These are phyloP conservation scores for Aythya fuligula DNA, from an alignment of 2,797 vertebrate genomes.

Conservation along the genomic window DNA sequence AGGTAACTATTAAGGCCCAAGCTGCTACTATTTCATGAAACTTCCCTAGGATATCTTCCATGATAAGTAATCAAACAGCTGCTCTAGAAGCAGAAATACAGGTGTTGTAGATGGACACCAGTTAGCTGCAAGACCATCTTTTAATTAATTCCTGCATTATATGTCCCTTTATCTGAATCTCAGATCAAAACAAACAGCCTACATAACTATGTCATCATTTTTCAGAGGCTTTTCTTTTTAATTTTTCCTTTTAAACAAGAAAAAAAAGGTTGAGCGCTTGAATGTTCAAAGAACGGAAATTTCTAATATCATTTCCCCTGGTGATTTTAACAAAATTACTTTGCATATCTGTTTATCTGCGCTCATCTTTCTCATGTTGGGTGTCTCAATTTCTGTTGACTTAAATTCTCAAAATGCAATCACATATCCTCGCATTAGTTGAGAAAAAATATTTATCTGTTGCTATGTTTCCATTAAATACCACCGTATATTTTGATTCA, in stretches of 20 bases:
- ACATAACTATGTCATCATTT: fast-evolving
- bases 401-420: background rate
- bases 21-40: background rate
- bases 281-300: background rate
- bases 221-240: background rate
- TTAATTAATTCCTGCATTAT: background rate
- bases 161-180: background rate
- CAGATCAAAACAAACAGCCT: background rate
- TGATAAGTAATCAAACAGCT: background rate
- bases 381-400: background rate
- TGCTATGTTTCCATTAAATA: background rate
- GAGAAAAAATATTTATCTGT: background rate
- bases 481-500: background rate
- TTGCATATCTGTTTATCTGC: background rate
- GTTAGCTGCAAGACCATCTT: background rate
- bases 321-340: background rate
- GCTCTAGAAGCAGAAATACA: background rate
- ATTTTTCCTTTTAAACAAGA: background rate
- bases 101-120: fast-evolving
- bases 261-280: background rate
- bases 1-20: background rate
- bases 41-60: background rate
- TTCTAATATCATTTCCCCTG: background rate
- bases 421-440: background rate
- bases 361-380: fast-evolving